Base-by-base conservation (phyloP, 2,797 vertebrate species). In the Prionace glauca region DNA sequence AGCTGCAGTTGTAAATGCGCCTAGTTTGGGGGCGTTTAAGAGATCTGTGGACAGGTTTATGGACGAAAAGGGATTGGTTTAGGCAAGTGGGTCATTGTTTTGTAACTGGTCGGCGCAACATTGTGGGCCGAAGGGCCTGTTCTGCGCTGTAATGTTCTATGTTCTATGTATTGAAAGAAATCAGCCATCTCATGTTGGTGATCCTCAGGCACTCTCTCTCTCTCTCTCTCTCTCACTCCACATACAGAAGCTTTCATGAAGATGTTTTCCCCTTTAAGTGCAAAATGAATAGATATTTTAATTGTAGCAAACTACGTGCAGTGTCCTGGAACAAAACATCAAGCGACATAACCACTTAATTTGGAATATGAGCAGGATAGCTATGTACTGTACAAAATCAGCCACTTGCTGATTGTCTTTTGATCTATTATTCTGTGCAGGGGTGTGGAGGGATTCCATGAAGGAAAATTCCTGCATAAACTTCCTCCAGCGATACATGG, bases 341-440 rank as follows among this genome's bases (percentile, higher is more conserved):
- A 50, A 26, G 50, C 2, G 26, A 87, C 14, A 24, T 45, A 87
- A 50, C 93, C 86, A 26, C 18, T 56, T 12, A 87, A 29, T 14
- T 29, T 96, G 95, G 96, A 69, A 96, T 3, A 0, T 81, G 95
- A 96, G 96, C 90, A 95, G 62, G 95, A 71, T 1, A 94, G 65
- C 95, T 71, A 50, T 65, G 11, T 69, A 50, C 56, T 96, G 45
- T 65, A 86, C 14, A 95, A 95, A 79, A 60, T 79, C 93, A 62
- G 5, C 1, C 4, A 0, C 0, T 41, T 7, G 95, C 90, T 41
- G 0, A 41, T 16, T 95, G 77, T 74, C 94, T 95, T 24, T 0
- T 3, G 3, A 29, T 26, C 10, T 29, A 50, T 9, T 95, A 24
- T 67, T 96, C 69, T 11, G 60, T 14, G 95, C 22, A 65, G 95